A percentile compares a stretch with the other conserved stretches of the same genome.
These are phyloP conservation scores for Cardinalis cardinalis DNA, from an alignment of 2,113 vertebrate genomes.

Conservation along the genomic window DNA sequence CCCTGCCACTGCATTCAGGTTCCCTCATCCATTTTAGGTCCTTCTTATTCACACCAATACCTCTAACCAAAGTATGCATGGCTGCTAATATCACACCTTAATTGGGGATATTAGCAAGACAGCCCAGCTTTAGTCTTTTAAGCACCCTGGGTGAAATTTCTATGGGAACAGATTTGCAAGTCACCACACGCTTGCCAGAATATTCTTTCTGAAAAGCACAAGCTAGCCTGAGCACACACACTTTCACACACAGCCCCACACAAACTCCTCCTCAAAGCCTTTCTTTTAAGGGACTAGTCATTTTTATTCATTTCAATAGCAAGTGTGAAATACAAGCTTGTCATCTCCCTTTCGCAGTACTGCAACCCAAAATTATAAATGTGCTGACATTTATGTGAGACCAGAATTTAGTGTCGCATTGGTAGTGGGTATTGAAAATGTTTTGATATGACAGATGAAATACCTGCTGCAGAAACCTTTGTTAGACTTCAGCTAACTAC, in stretches of 20 bases:
- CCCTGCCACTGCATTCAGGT: background rate
- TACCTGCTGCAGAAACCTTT: conserved; percentile 53
- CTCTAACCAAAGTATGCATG: background rate
- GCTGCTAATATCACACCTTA: conserved; percentile 11
- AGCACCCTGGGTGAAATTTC: background rate
- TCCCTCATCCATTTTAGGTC: conserved; percentile 15
- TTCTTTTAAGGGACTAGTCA: conserved; percentile 55
- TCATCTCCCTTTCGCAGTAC: conserved; percentile 64
- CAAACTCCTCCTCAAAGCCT: background rate
- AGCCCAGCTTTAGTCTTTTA: background rate
- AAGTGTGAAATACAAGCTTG: conserved; percentile 71
- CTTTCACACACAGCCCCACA: background rate
- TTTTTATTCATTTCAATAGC: conserved; percentile 69
- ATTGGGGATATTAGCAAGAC: conserved; percentile 3
- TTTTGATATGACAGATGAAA: conserved; percentile 75
- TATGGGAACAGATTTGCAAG: background rate
- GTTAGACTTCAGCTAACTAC: conserved; percentile 52
- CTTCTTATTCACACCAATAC: background rate
- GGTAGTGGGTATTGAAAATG: conserved; percentile 67
- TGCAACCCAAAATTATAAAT: conserved; percentile 74
- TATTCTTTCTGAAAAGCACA: background rate
- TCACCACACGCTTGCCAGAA: background rate
- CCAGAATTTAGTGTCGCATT: conserved; percentile 66
- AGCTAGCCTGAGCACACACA: rapidly evolving
- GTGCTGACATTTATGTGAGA: conserved; percentile 70